A percentile compares a stretch with the other conserved stretches of the same genome.
Conservation (phyloP, 2,888 invertebrate genomes). For the Ypsolopha sequella region DNA sequence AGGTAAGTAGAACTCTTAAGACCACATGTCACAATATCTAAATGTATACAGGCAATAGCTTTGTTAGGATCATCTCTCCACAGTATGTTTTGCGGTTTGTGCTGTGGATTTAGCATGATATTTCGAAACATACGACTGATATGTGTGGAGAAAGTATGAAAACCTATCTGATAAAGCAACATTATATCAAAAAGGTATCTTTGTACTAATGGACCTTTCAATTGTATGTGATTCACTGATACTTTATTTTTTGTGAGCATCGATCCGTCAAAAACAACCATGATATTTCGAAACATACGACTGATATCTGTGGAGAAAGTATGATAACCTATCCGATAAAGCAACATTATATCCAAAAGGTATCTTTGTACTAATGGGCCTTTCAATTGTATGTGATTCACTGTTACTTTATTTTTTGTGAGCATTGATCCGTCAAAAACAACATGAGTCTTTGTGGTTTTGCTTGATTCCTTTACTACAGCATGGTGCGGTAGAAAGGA, state of each 20-base stretch:
- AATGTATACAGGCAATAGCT: conserved; percentile 6
- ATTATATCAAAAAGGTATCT: conserved; percentile 11
- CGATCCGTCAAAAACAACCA: conserved; percentile 9
- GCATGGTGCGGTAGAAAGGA: conserved; percentile 11
- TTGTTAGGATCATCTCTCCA: conserved; percentile 9
- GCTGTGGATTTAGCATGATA: conserved; percentile 4
- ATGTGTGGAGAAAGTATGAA: conserved; percentile 6
- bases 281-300: too few species aligned
- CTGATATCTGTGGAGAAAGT: conserved; percentile 6
- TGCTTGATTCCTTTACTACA: conserved; percentile 9
- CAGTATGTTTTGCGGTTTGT: conserved; percentile 10
- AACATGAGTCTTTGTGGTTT: not conserved
- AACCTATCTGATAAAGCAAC: conserved; percentile 5
- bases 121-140: conserved; percentile 8
- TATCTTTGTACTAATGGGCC: conserved; percentile 9
- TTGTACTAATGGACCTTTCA: conserved; percentile 10
- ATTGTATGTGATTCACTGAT: conserved; percentile 10
- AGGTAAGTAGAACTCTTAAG: conserved; percentile 6
- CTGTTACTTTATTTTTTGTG: conserved; percentile 8
- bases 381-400: conserved; percentile 10
- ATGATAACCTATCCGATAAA: conserved; percentile 7
- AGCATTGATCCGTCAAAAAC: conserved; percentile 10
- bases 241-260: conserved; percentile 8
- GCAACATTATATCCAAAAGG: conserved; percentile 10
- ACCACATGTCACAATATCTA: conserved; percentile 12